Percentiles rank a stretch among this genome's conserved stretches.
Conservation (phyloP, 2,113 vertebrate species). For the Python bivittatus region DNA sequence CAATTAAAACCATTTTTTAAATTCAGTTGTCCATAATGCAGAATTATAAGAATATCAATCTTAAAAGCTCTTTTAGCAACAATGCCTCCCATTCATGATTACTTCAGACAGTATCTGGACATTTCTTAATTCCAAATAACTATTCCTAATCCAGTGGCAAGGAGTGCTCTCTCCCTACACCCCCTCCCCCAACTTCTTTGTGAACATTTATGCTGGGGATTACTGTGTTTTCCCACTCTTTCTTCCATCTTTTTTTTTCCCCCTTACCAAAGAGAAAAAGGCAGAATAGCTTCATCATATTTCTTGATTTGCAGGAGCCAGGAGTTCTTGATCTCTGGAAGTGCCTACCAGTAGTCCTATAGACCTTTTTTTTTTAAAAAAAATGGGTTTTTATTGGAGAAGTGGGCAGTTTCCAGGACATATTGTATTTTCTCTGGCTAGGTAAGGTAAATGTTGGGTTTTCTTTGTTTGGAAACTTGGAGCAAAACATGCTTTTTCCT, state of each 20-base stretch:
- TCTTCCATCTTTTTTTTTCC: background rate
- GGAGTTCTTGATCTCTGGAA: background rate
- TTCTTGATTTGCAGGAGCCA: background rate
- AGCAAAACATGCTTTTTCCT: conserved; percentile 2
- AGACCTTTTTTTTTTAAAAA: background rate
- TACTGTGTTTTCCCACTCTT: background rate
- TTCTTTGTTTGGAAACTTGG: background rate
- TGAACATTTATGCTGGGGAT: background rate
- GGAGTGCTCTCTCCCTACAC: background rate
- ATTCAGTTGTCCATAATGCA: background rate
- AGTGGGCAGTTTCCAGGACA: background rate
- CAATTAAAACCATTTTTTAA: background rate
- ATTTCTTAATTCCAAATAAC: background rate
- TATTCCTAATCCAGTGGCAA: background rate
- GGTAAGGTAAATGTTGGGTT: background rate
- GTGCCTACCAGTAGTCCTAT: background rate
- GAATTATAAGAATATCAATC: background rate
- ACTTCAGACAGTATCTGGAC: background rate
- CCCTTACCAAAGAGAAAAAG: background rate
- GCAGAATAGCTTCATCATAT: background rate
- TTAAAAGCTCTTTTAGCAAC: background rate
- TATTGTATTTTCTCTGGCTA: background rate
- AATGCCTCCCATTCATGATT: background rate
- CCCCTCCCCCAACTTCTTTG: background rate
- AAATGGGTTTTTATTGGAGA: background rate